A percentile compares a stretch with the other conserved stretches of the same genome.
Evolutionary conservation across 2,113 vertebrate species (phyloP).

Genomic region (Corythoichthys intestinalis): DNA sequence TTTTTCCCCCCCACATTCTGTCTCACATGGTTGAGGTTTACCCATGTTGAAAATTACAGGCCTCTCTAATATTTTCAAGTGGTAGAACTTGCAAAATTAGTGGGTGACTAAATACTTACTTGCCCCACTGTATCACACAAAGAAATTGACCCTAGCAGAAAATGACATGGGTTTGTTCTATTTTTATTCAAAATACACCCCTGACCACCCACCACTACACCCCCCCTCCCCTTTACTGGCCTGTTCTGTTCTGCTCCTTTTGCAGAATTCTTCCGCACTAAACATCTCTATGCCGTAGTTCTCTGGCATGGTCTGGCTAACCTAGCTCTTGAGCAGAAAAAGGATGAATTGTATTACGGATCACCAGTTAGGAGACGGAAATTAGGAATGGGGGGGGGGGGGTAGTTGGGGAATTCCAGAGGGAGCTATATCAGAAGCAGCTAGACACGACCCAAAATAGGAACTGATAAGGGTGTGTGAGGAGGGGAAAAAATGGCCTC

Average conservation of each 20-base stretch:
- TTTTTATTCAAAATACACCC: constrained; percentile 55
- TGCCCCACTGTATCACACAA: constrained; percentile 47
- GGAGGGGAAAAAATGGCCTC: constrained; percentile 56
- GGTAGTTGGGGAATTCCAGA: constrained; percentile 51
- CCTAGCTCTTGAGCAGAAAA: constrained; percentile 31
- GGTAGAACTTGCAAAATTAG: too few relatives aligned
- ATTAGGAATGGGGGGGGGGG: constrained; percentile 21
- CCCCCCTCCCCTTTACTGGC: constrained; percentile 24
- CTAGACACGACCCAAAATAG: constrained; percentile 51
- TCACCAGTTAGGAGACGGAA: constrained; percentile 45
- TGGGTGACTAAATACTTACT: too few relatives aligned
- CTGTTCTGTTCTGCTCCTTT: constrained; percentile 18
- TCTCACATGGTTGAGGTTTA: too few relatives aligned
- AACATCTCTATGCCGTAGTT: constrained; percentile 18
- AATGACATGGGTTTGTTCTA: constrained; percentile 65
- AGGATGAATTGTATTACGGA: constrained; percentile 40
- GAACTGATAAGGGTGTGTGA: constrained; percentile 63
- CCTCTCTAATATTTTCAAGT: too few relatives aligned
- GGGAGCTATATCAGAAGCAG: constrained; percentile 60
- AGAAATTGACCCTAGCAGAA: constrained; percentile 53
- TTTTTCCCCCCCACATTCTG: too few relatives aligned
- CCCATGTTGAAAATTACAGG: too few relatives aligned
- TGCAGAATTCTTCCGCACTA: constrained; percentile 12
- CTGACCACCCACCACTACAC: constrained; percentile 36
- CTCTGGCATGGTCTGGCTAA: neutral